phyloP scores from a whole-genome alignment of 2,888 invertebrate species.

The Electrophaes corylata region DNA sequence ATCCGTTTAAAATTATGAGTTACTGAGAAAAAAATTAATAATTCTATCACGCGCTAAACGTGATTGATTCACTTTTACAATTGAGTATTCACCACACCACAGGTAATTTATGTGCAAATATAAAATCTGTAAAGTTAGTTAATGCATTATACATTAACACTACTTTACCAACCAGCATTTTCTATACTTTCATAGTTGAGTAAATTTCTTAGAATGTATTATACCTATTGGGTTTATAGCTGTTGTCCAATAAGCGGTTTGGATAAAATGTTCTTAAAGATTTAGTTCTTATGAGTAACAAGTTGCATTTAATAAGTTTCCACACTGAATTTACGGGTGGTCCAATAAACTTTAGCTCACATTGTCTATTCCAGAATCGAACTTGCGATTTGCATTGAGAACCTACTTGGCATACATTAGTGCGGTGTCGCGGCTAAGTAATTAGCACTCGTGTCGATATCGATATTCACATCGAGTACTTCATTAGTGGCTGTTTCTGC shows the following conservation, averaged over 20 bases:
- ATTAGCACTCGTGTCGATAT: constrained; percentile 75
- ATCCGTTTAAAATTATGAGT: constrained; percentile 45
- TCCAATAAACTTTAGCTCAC: constrained; percentile 76
- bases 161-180: constrained; percentile 18
- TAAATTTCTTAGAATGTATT: constrained; percentile 5
- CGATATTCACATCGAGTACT: constrained; percentile 70
- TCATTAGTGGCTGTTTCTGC: constrained; percentile 62
- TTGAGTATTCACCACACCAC: constrained; percentile 37
- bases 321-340: constrained; percentile 72
- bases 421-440: constrained; percentile 69
- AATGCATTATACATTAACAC: constrained; percentile 27
- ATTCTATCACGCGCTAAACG: constrained; percentile 56
- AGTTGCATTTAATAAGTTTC: constrained; percentile 20
- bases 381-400: constrained; percentile 82
- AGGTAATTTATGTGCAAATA: constrained; percentile 39
- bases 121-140: constrained; percentile 25
- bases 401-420: constrained; percentile 79
- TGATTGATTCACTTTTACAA: constrained; percentile 42
- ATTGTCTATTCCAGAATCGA: constrained; percentile 83
- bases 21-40: constrained; percentile 49
- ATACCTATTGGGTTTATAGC: neutral
- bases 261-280: neutral
- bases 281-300: constrained; percentile 16
- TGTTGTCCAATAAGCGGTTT: neutral
- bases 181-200: constrained; percentile 2